Conservation (phyloP, 2,113 vertebrate species). For the Equus quagga region DNA sequence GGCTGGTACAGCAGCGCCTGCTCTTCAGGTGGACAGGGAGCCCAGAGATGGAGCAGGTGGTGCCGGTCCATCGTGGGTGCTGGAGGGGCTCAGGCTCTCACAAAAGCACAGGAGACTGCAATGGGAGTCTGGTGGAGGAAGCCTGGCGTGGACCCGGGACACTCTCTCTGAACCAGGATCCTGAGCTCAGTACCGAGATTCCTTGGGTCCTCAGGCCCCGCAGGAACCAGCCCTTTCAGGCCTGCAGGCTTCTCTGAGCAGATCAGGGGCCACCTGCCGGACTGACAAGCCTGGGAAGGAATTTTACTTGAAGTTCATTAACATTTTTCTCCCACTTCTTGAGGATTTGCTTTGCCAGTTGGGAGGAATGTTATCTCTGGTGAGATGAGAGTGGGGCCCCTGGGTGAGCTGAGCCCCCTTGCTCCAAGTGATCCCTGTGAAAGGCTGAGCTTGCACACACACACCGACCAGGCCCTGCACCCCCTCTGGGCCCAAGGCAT, state of each 20-base stretch:
- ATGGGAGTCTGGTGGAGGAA: neutral
- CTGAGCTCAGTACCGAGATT: too few species aligned
- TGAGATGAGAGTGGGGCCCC: neutral
- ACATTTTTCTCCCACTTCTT: slow-evolving; percentile 35
- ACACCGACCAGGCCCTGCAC: neutral
- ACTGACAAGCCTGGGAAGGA: neutral
- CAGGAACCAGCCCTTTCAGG: neutral
- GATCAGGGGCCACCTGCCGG: neutral
- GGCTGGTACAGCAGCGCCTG: neutral
- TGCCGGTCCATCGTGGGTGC: fast-evolving
- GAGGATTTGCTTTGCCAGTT: neutral
- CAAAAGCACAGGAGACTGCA: neutral
- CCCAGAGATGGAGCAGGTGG: neutral
- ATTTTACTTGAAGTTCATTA: slow-evolving; percentile 48
- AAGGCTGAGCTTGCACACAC: too few species aligned
- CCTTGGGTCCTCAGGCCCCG: neutral
- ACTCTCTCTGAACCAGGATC: neutral
- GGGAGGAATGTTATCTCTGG: neutral
- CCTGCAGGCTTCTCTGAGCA: neutral
- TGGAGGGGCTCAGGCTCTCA: neutral
- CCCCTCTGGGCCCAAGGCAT: neutral
- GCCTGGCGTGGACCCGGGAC: fast-evolving
- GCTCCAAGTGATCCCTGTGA: neutral
- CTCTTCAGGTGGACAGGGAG: neutral
- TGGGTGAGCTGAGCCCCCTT: neutral